Percentiles rank a stretch among this genome's conserved stretches.
phyloP scores from a whole-genome alignment of 2,113 vertebrate genomes.

The Chlamydotis undulata region DNA sequence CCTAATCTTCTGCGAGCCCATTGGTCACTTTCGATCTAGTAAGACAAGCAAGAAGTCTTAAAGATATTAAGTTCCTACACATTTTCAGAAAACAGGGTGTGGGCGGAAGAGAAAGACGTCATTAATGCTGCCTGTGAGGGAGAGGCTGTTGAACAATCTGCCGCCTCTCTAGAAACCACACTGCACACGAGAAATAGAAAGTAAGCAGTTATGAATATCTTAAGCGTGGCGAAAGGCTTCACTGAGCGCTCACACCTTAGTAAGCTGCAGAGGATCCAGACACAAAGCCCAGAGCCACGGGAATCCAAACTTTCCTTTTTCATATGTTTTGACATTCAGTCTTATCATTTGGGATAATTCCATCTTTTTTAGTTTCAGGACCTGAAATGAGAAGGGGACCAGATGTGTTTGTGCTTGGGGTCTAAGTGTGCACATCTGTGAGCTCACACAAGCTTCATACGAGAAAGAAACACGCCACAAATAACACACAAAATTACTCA shows the following conservation, averaged over 20 bases:
- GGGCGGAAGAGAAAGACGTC: conserved; percentile 16
- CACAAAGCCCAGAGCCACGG: background rate
- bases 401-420: background rate
- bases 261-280: background rate
- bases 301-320: background rate
- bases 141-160: conserved; percentile 3
- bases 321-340: background rate
- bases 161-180: background rate
- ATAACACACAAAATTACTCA: background rate
- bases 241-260: background rate
- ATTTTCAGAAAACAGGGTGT: background rate
- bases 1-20: background rate
- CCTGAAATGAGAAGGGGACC: background rate
- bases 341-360: background rate
- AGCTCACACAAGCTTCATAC: background rate
- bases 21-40: background rate
- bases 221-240: background rate
- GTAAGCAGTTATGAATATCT: background rate
- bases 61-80: background rate
- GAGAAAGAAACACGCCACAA: background rate
- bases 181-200: background rate
- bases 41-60: background rate
- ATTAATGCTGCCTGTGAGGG: background rate
- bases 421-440: background rate
- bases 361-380: background rate